Evolutionary conservation across 2,888 invertebrate genomes (phyloP), one percentile per base, ranked within the genome.

Genomic region (Hydraecia micacea): DNA sequence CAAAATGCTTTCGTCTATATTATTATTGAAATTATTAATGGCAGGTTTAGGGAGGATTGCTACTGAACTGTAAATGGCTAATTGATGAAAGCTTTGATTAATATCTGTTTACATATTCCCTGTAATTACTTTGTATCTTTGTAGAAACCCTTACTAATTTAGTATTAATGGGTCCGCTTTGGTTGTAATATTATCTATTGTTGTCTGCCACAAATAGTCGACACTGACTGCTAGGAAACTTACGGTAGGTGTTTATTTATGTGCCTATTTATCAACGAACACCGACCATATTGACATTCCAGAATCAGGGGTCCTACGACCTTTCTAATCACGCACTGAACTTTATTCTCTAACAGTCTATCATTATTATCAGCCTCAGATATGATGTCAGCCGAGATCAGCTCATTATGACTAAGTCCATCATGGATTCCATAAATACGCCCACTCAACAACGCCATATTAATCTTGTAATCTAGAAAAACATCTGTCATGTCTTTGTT

Each of bases 391-490:
- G 77, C 39, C 46, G 73, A 83, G 79, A 83, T 86, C 80, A 69
- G 79, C 70, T 86, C 77, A 87, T 80, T 80, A 85, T 91, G 86
- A 90, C 83, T 88, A 87, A 89, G 77, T 85, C 82, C 70, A 76
- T 81, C 79, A 70, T 46, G 36, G 63, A 87, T 87, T 86, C 84
- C 85, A 73, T 84, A 85, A 83, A 86, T 83, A 88, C 86, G 81
- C 89, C 90, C 88, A 89, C 90, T 83, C 79, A 74, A 78, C 73
- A 84, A 79, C 71, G 68, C 85, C 86, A 87, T 87, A 86, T 86
- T 86, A 79, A 87, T 87, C 82, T 80, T 79, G 58, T 79, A 67
- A 81, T 82, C 81, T 84, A 79, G 58, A 78, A 86, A 78, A 76
- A 69, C 82, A 81, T 79, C 77, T 83, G 78, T 72, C 81, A 79